phyloP scores from a whole-genome alignment of 2,888 invertebrate genomes.

The Leptodirus hochenwartii region DNA sequence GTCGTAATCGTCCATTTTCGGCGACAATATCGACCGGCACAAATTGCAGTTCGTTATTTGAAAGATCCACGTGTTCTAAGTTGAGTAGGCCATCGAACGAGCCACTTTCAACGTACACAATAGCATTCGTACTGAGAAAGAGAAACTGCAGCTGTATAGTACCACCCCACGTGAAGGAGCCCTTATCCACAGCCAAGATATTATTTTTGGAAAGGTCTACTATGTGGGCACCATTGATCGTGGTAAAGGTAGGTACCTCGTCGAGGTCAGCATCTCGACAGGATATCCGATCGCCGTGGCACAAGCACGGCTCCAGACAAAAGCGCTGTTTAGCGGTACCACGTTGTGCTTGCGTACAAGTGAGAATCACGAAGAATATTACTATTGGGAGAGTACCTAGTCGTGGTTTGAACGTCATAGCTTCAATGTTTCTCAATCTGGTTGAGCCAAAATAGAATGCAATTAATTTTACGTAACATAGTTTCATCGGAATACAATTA shows the following conservation, averaged over 20 bases:
- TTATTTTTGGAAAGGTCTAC: slow-evolving; percentile 23
- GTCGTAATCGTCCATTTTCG: slow-evolving; percentile 18
- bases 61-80: slow-evolving; percentile 22
- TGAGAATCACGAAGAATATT: too few relatives aligned
- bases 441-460: too few relatives aligned
- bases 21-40: slow-evolving; percentile 18
- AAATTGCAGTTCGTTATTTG: slow-evolving; percentile 19
- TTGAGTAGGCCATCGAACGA: slow-evolving; percentile 20
- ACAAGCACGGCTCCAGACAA: slow-evolving; percentile 19
- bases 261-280: slow-evolving; percentile 18
- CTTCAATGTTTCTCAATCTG: too few relatives aligned
- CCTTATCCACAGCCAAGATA: slow-evolving; percentile 17
- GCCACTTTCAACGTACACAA: slow-evolving; percentile 18
- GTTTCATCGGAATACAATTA: too few relatives aligned
- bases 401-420: too few relatives aligned
- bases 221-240: slow-evolving; percentile 17
- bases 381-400: too few relatives aligned
- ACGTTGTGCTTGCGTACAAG: slow-evolving; percentile 10
- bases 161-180: slow-evolving; percentile 19
- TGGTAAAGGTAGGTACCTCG: slow-evolving; percentile 19
- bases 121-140: slow-evolving; percentile 20
- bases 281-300: slow-evolving; percentile 17
- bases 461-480: too few relatives aligned
- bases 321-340: too few relatives aligned
- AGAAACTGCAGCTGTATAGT: slow-evolving; percentile 19